Percentiles rank a stretch among this genome's conserved stretches.
Conservation (phyloP, 2,797 vertebrate genomes). For the Accipiter fasciatus region DNA sequence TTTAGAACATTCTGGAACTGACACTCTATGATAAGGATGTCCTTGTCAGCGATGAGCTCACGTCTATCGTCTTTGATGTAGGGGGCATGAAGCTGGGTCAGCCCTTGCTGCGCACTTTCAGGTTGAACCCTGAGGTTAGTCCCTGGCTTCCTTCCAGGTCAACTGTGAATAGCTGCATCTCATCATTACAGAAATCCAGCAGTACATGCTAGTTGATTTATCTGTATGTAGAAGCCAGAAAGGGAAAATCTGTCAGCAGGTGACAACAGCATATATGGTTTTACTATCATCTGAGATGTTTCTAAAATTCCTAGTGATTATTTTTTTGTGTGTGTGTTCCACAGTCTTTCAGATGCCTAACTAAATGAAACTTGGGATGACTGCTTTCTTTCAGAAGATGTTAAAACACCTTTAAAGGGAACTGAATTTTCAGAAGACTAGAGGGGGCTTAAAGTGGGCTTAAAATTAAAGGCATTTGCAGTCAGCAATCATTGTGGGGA, state of each 20-base stretch:
- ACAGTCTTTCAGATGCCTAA: neutral
- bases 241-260: neutral
- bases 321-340: neutral
- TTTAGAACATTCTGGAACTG: constrained; percentile 77
- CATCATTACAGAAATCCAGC: neutral
- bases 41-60: constrained; percentile 65
- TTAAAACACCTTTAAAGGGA: neutral
- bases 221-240: neutral
- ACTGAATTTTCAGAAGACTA: neutral
- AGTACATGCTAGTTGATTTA: neutral
- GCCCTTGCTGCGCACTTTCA: constrained; percentile 60
- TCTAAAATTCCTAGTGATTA: neutral
- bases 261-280: neutral
- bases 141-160: neutral
- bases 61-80: constrained; percentile 68
- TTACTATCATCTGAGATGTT: neutral
- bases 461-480: neutral
- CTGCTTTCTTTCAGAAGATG: neutral
- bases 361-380: neutral
- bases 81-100: constrained; percentile 60
- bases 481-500: neutral
- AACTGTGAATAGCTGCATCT: neutral
- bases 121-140: constrained; percentile 69
- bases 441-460: neutral
- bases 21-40: constrained; percentile 74